A percentile compares a stretch with the other conserved stretches of the same genome.
Evolutionary conservation across 2,888 invertebrate genomes (phyloP).

Genomic region (Dynastes hyllus): DNA sequence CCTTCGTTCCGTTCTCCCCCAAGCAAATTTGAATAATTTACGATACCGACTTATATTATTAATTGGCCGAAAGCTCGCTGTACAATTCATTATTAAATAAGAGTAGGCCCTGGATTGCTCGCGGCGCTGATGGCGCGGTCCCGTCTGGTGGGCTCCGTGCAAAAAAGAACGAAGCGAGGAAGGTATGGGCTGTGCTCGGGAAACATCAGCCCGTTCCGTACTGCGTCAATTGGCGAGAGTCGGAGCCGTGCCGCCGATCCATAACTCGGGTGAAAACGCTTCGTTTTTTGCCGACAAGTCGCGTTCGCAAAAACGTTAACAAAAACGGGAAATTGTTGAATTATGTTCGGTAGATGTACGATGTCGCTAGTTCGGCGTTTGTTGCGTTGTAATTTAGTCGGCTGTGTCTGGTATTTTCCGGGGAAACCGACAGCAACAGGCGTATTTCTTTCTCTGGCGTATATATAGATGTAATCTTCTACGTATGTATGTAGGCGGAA

Average conservation of each 20-base stretch:
- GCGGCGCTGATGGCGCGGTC: slow-evolving; percentile 8
- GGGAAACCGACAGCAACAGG: slow-evolving; percentile 31
- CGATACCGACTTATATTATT: slow-evolving; percentile 57
- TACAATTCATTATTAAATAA: slow-evolving; percentile 55
- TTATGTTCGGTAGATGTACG: slow-evolving; percentile 40
- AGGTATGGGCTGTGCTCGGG: slow-evolving; percentile 12
- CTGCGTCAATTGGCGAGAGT: slow-evolving; percentile 53
- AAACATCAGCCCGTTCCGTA: slow-evolving; percentile 39
- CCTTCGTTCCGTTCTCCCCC: neutral
- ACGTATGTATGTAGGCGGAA: slow-evolving; percentile 5
- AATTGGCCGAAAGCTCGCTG: slow-evolving; percentile 48
- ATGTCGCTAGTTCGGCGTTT: neutral
- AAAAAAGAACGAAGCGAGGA: slow-evolving; percentile 33
- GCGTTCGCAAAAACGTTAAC: slow-evolving; percentile 56
- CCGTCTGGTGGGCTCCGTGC: slow-evolving; percentile 51
- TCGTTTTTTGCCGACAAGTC: slow-evolving; percentile 59
- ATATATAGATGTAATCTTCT: too few relatives aligned
- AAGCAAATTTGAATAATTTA: slow-evolving; percentile 42
- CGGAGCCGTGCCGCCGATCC: slow-evolving; percentile 55
- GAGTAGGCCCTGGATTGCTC: slow-evolving; percentile 28
- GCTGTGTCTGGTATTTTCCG: slow-evolving; percentile 13
- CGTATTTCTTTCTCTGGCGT: slow-evolving; percentile 20
- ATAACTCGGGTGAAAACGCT: slow-evolving; percentile 56
- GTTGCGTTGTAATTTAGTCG: slow-evolving; percentile 32
- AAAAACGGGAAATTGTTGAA: slow-evolving; percentile 47